Base-by-base conservation (phyloP, 2,888 invertebrate genomes). In the Osmoderma eremita region DNA sequence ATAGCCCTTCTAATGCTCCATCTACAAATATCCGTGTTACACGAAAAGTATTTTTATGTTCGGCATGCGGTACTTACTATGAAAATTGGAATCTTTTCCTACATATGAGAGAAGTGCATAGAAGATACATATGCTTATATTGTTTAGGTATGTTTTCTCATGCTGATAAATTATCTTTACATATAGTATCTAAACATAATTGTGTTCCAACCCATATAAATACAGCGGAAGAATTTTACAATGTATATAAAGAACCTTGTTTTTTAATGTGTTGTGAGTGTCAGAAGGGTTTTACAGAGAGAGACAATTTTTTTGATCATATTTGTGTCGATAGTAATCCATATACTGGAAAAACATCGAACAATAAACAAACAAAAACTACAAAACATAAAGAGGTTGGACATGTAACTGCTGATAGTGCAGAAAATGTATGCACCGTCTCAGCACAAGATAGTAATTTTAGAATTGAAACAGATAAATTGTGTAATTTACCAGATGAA, bases 41-140 rank as follows among this genome's bases (percentile, higher is more conserved):
- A n/a, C 84, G 91, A 48, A 91, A 92, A 79, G 91, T 92, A 68
- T 94, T 91, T 79, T 83, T 93, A 61, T 94, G 94, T 79, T 90
- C 92, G 12, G 90, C 91, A 0, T 94, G 94, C 80, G 91, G 90
- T 49, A 92, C 91, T 10, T 93, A 93, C 77, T 93, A 92, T 83
- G 92, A 93, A 81, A 91, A 92, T 76, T 93, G 93, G 92, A 92
- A 93, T 82, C 85, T 94, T 68, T 94, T 93, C 79, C 81, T 92
- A 50, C 94, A 94, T 75, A 93, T 94, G 89, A 86, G 91, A 63
- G 92, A 93, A 77, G 88, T 90, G 67, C 94, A 95, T 80, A 89
- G 90, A 74, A 87, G 92, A 63, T 91, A 90, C 78, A 91, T 93
- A 74, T 95, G 94, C 79, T 83, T 94, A 61, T 92, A 91, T 82